Conservation (phyloP, 2,797 vertebrate species). For the Paguma larvata region DNA sequence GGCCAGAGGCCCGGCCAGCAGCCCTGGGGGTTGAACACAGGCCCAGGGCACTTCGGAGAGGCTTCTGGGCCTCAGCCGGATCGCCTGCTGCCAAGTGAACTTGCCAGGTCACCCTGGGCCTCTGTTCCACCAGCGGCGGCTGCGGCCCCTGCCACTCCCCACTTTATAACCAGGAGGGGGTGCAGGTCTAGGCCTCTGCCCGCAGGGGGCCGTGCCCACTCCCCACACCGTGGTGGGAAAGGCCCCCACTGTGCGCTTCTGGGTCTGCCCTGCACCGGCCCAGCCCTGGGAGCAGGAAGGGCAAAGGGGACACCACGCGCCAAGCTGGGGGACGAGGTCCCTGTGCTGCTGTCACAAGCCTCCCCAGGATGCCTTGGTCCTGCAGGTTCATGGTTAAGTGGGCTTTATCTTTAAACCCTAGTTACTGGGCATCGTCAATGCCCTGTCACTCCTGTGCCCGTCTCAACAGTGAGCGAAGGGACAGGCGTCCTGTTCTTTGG, state of each 20-base stretch:
- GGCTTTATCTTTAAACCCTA: background rate
- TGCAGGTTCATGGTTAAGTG: background rate
- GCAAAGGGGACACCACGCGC: too few species aligned
- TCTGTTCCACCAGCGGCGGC: rapidly evolving
- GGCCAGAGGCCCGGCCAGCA: background rate
- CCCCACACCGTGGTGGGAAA: background rate
- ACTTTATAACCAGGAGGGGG: too few species aligned
- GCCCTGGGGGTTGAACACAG: too few species aligned
- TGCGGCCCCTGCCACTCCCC: background rate
- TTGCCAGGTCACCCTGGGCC: too few species aligned
- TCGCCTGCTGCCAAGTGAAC: too few species aligned
- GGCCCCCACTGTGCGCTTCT: background rate
- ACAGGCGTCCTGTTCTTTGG: too few species aligned
- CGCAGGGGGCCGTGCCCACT: background rate
- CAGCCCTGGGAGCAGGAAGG: background rate
- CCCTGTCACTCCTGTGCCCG: background rate
- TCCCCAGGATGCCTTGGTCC: background rate
- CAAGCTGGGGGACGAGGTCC: background rate
- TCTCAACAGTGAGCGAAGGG: background rate
- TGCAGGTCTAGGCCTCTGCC: rapidly evolving
- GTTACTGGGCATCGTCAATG: background rate
- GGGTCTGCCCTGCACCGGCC: background rate
- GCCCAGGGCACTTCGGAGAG: too few species aligned
- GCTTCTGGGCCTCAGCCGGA: background rate
- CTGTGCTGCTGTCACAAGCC: background rate